Evolutionary conservation across 2,797 vertebrate genomes (phyloP), one percentile per base, ranked within the genome.

Genomic region (Steatocranus sp.): DNA sequence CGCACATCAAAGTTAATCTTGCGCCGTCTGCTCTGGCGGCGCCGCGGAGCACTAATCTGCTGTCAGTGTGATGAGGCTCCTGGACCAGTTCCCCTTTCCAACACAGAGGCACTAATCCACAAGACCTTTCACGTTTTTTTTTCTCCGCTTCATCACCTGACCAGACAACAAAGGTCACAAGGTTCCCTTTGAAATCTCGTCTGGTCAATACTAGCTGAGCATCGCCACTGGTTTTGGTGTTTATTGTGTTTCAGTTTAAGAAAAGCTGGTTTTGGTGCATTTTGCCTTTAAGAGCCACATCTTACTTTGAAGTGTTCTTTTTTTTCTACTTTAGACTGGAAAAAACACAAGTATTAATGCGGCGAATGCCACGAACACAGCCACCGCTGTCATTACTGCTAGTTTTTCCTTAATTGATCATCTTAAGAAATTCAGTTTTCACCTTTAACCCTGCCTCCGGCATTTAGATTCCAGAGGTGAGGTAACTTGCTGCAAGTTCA

Each of bases 1-100:
- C 91, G 81, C 94, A 95, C 94, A 94, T 95, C 94, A 93, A 93
- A 96, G 94, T 95, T 94, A 95, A 95, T 95, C 94, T 95, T 87
- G 89, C 91, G 86, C 92, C 92, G 94, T 95, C 94, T 94, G 93
- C 92, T 92, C 88, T 87, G 92, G 90, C 61, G 92, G 89, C 43
- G 73, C 93, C 34, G 74, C 70, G 43, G 87, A 92, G 92, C 91
- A 92, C 93, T 95, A 95, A 95, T 96, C 95, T 96, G 91, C 94
- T 94, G 95, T 95, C 94, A 94, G 91, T 81, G 91, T 93, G 94
- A 96, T 93, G 92, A 94, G 92, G 93, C 92, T 95, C 86, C 93
- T 93, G 93, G 94, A 94, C 92, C 90, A 73, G 88, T 87, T 92
- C 90, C 89, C 89, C 89, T 86, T 84, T 88, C 79, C 89, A 87